Percentiles rank a stretch among this genome's conserved stretches.
phyloP scores from a whole-genome alignment of 1,140 invertebrate species.

The Thalassaphorura encarpata region DNA sequence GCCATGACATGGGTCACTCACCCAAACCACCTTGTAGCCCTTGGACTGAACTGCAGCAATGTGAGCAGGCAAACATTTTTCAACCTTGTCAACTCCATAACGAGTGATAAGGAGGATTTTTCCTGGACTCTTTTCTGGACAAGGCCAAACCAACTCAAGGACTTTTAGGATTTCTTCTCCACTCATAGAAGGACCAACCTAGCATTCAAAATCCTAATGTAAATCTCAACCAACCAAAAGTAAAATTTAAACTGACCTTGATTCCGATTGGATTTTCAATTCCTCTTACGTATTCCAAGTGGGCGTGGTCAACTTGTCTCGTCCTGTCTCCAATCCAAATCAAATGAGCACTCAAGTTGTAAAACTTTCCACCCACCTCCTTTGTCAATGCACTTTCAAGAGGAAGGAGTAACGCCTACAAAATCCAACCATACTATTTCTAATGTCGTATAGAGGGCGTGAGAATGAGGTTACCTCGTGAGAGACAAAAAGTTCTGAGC shows the following conservation, averaged over 20 bases:
- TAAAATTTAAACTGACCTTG: not conserved
- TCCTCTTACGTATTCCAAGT: constrained; percentile 2
- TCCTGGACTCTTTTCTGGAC: not conserved
- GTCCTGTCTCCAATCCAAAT: constrained; percentile 10
- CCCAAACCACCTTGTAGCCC: constrained; percentile 7
- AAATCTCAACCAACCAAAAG: not conserved
- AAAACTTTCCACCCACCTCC: constrained; percentile 4
- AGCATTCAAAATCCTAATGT: too few species aligned
- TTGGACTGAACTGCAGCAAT: not conserved
- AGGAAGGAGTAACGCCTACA: constrained; percentile 2
- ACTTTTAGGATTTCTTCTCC: constrained; percentile 1
- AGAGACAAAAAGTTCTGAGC: not conserved
- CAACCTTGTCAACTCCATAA: constrained; percentile 4
- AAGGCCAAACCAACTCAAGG: not conserved
- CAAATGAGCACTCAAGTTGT: constrained; percentile 4
- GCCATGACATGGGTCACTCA: constrained; percentile 7
- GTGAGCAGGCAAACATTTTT: not conserved
- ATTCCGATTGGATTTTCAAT: constrained; percentile 7
- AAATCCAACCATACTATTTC: too few species aligned
- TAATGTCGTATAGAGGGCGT: too few species aligned
- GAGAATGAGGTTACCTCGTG: too few species aligned
- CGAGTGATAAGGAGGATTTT: constrained; percentile 9
- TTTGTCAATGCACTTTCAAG: constrained; percentile 1
- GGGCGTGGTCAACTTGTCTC: constrained; percentile 3
- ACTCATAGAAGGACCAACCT: constrained; percentile 2